Percentiles rank a stretch among this genome's conserved stretches.
These are phyloP conservation scores for Pseudomyrmex sp. DNA, from an alignment of 1,140 invertebrate genomes.

Conservation along the genomic window DNA sequence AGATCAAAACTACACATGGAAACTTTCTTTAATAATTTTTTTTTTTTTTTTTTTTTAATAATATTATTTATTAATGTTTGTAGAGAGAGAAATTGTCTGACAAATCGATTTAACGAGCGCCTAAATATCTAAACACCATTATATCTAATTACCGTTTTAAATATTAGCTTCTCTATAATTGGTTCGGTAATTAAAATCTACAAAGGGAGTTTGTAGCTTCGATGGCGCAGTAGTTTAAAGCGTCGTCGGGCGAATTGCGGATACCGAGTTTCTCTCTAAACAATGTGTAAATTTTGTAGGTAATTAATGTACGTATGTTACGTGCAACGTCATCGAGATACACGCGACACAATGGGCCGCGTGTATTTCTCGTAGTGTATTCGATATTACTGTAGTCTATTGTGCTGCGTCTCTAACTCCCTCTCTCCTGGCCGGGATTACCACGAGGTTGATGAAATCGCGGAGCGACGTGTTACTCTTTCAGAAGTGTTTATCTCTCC, in stretches of 20 bases:
- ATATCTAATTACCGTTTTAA: background rate
- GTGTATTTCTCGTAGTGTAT: constrained; percentile 38
- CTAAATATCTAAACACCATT: no score
- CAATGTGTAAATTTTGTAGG: constrained; percentile 52
- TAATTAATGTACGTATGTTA: constrained; percentile 58
- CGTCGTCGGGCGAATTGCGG: constrained; percentile 38
- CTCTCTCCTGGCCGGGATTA: background rate
- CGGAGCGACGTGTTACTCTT: constrained; percentile 65
- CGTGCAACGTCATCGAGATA: constrained; percentile 52
- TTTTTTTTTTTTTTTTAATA: constrained; percentile 9
- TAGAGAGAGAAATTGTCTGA: background rate
- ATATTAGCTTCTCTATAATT: constrained; percentile 5
- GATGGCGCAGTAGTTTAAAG: constrained; percentile 46
- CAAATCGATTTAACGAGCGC: no score
- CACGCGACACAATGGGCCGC: constrained; percentile 33
- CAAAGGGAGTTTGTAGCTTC: constrained; percentile 12
- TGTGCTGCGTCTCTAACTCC: background rate
- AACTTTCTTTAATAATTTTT: constrained; percentile 10
- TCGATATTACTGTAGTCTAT: constrained; percentile 54
- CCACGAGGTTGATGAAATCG: constrained; percentile 62
- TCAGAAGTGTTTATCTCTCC: constrained; percentile 66
- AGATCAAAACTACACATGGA: background rate
- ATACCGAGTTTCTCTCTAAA: constrained; percentile 51
- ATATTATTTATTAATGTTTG: background rate
- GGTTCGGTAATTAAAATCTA: constrained; percentile 39